Evolutionary conservation across 2,888 invertebrate species (phyloP).

Genomic region (Heliconius aoede): DNA sequence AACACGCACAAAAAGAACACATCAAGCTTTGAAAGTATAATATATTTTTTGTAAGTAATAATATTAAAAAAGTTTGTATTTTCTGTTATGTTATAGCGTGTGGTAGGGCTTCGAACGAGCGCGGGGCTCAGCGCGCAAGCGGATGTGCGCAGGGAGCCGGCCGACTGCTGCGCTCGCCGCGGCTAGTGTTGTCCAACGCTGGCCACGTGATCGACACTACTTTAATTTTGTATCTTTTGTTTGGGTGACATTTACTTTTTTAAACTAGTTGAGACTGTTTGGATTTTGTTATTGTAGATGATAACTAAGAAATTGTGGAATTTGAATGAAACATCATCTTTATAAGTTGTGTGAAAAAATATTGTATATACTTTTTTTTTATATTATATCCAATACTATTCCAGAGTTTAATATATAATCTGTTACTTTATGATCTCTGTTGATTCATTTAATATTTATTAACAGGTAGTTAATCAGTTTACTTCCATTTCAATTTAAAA

Average conservation of each 20-base stretch:
- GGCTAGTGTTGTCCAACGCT: conserved; percentile 59
- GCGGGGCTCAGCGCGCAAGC: conserved; percentile 76
- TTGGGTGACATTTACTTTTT: background rate
- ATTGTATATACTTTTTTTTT: too few species aligned
- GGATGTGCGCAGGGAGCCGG: conserved; percentile 79
- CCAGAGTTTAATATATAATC: background rate
- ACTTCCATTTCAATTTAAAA: too few species aligned
- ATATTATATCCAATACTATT: background rate
- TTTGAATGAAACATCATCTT: background rate
- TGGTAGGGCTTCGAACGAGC: conserved; percentile 49
- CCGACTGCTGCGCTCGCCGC: conserved; percentile 68
- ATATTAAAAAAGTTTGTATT: conserved; percentile 25
- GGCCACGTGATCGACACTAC: conserved; percentile 54
- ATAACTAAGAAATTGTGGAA: background rate
- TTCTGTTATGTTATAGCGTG: conserved; percentile 34
- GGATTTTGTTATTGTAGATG: background rate
- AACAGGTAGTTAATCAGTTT: too few species aligned
- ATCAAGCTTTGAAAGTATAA: conserved; percentile 1
- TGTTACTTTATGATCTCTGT: too few species aligned
- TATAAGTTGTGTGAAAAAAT: background rate
- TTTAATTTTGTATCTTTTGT: conserved; percentile 19
- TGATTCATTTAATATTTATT: too few species aligned
- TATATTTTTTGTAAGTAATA: conserved; percentile 3
- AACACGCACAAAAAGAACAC: conserved; percentile 12
- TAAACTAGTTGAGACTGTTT: background rate